A percentile compares a stretch with the other conserved stretches of the same genome.
phyloP scores from a whole-genome alignment of 64 coral and sea anemone genomes.

The Catalaphyllia jardinei region DNA sequence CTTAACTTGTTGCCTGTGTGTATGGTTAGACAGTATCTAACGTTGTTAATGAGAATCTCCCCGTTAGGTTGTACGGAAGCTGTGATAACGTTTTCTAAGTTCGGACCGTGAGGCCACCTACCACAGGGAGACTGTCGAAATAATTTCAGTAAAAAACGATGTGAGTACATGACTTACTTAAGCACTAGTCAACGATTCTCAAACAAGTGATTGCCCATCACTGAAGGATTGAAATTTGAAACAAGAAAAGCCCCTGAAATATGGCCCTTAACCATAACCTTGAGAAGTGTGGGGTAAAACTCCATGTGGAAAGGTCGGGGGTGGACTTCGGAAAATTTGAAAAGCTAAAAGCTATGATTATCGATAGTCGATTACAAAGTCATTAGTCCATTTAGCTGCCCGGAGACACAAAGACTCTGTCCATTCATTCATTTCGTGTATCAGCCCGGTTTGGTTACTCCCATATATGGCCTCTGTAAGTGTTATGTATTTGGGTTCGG shows the following conservation, averaged over 20 bases:
- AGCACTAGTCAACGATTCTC: no score
- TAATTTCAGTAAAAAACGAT: not conserved
- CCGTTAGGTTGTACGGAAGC: constrained; percentile 7
- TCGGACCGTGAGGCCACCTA: not conserved
- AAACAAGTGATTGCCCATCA: no score
- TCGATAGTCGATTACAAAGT: no score
- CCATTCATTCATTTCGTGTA: no score
- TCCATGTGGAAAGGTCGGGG: not conserved
- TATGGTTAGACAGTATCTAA: constrained; percentile 9
- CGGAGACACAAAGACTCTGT: no score
- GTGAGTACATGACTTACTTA: no score
- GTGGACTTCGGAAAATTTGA: not conserved
- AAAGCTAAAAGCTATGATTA: no score
- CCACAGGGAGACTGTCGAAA: constrained; percentile 17
- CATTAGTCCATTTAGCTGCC: no score
- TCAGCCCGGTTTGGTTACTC: not conserved
- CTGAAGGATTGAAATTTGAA: no score
- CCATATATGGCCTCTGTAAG: not conserved
- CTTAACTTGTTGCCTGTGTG: constrained; percentile 18
- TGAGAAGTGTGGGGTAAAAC: not conserved
- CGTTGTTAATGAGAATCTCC: constrained; percentile 9
- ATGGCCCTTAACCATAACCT: no score
- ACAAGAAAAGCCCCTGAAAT: no score
- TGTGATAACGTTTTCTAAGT: not conserved
- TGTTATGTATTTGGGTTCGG: not conserved